Conservation (phyloP, 30 jellyfish, hydroid and myxozoan genomes). For the Hydra vulgaris region DNA sequence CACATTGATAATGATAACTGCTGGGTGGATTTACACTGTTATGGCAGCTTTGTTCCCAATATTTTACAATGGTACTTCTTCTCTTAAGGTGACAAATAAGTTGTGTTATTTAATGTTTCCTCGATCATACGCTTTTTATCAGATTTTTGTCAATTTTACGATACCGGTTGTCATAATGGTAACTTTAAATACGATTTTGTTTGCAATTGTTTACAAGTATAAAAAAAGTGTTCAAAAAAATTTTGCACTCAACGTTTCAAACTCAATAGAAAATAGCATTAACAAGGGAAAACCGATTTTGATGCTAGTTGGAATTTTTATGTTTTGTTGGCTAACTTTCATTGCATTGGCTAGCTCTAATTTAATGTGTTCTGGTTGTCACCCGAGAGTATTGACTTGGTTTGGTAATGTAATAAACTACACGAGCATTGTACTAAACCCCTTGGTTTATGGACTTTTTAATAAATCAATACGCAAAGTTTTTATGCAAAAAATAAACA, state of each 20-base stretch:
- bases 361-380: conserved; percentile 20
- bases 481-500: neutral
- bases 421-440: conserved; percentile 26
- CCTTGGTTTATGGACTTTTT: conserved; percentile 28
- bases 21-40: conserved; percentile 24
- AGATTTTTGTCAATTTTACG: conserved; percentile 11
- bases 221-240: neutral
- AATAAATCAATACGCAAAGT: conserved; percentile 15
- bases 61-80: neutral
- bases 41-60: conserved; percentile 24
- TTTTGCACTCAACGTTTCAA: neutral
- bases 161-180: conserved; percentile 13
- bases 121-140: neutral
- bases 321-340: conserved; percentile 31
- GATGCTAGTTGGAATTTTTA: conserved; percentile 27
- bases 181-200: neutral
- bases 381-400: conserved; percentile 34
- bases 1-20: neutral
- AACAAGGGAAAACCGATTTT: conserved; percentile 28
- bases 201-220: neutral
- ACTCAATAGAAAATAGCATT: neutral
- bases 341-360: conserved; percentile 11
- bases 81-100: conserved; percentile 9
- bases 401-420: conserved; percentile 25
- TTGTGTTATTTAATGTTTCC: conserved; percentile 7